Evolutionary conservation across 1,140 invertebrate species (phyloP).

Genomic region (Lucilia cuprina): DNA sequence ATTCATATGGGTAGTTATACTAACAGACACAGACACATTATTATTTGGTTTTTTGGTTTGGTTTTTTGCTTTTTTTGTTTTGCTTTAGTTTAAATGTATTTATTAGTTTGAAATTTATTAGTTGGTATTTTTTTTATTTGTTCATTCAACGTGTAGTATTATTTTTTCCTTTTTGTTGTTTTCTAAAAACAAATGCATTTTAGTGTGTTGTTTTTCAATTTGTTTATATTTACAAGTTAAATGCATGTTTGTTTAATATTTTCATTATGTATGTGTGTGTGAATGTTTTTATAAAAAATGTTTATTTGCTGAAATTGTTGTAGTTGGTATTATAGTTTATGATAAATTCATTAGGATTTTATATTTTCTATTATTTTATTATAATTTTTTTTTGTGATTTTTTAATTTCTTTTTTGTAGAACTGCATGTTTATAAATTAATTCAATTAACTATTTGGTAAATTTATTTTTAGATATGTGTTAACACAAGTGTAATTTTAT

Average conservation of each 20-base stretch:
- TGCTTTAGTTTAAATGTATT: neutral
- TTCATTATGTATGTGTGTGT: neutral
- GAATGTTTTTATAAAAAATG: neutral
- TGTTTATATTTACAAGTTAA: neutral
- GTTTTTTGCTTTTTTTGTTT: neutral
- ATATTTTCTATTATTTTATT: neutral
- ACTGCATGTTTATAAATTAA: slow-evolving; percentile 22
- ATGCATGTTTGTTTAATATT: neutral
- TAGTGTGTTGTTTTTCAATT: neutral
- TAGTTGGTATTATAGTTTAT: neutral
- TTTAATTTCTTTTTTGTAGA: neutral
- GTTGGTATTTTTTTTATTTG: neutral
- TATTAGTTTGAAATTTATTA: neutral
- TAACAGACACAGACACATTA: slow-evolving; percentile 10
- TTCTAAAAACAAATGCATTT: slow-evolving; percentile 8
- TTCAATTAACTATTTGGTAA: slow-evolving; percentile 28
- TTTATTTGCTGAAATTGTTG: neutral
- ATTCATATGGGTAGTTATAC: neutral
- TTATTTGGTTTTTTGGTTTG: neutral
- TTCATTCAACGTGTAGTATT: neutral
- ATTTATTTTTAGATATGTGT: slow-evolving; percentile 27
- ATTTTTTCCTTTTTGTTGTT: neutral
- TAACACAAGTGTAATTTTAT: slow-evolving; percentile 28
- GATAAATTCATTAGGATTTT: slow-evolving; percentile 29
- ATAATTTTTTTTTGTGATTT: slow-evolving; percentile 14